phyloP scores from a whole-genome alignment of 2,888 invertebrate species.

The Pyrgus malvae region DNA sequence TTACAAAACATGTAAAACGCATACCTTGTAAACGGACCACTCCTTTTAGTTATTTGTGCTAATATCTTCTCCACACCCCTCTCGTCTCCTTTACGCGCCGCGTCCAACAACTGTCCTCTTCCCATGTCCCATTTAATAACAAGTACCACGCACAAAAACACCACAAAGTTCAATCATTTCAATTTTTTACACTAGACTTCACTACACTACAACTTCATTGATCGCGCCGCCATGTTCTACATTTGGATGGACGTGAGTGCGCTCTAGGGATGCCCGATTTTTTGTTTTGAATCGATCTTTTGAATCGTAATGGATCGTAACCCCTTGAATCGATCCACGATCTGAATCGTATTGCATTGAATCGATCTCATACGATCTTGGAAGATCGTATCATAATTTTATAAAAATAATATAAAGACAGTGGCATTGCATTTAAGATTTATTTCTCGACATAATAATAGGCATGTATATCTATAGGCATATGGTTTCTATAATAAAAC shows the following conservation, averaged over 20 bases:
- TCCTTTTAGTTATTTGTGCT: constrained; percentile 93
- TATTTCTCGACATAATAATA: too few species aligned
- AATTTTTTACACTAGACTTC: constrained; percentile 77
- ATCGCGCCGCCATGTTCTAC: constrained; percentile 88
- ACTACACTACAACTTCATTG: constrained; percentile 86
- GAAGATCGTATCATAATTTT: too few species aligned
- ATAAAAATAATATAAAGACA: too few species aligned
- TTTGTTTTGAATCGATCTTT: too few species aligned
- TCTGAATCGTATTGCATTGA: too few species aligned
- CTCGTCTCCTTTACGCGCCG: constrained; percentile 95
- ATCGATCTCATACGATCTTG: too few species aligned
- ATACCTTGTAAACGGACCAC: constrained; percentile 96
- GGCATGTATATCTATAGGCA: too few species aligned
- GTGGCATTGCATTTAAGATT: too few species aligned
- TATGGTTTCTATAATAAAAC: too few species aligned
- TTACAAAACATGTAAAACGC: constrained; percentile 63
- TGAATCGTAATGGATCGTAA: too few species aligned
- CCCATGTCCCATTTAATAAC: constrained; percentile 87
- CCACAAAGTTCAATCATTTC: constrained; percentile 70
- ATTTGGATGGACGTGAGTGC: constrained; percentile 67
- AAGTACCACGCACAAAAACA: constrained; percentile 71
- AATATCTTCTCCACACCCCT: constrained; percentile 95
- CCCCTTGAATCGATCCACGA: too few species aligned
- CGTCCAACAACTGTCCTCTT: constrained; percentile 97
- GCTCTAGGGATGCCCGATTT: too few species aligned